phyloP scores from a whole-genome alignment of 2,113 vertebrate genomes.

The Ameiurus melas region DNA sequence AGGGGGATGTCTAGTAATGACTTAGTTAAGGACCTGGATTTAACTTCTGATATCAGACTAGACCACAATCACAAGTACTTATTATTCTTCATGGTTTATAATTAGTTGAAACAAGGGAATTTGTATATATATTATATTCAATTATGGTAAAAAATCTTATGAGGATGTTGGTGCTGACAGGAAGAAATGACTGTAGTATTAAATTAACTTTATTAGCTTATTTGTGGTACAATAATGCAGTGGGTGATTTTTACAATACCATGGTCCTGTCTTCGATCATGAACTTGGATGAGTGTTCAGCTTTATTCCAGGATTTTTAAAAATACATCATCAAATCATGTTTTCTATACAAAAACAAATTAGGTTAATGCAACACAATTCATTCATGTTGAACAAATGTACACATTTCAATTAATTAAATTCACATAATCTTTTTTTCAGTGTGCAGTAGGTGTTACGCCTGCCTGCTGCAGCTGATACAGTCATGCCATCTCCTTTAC shows the following conservation, averaged over 20 bases:
- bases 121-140: too few relatives aligned
- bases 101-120: not conserved
- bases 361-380: not conserved
- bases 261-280: not conserved
- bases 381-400: not conserved
- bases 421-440: not conserved
- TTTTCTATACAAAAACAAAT: not conserved
- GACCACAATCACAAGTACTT: not conserved
- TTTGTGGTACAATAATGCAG: not conserved
- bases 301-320: not conserved
- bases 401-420: not conserved
- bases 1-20: not conserved
- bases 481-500: not conserved
- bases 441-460: not conserved
- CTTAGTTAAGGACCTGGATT: not conserved
- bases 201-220: not conserved
- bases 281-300: not conserved
- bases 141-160: not conserved
- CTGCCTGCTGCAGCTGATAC: not conserved
- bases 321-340: not conserved
- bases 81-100: not conserved
- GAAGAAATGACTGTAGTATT: not conserved
- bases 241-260: not conserved
- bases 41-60: not conserved
- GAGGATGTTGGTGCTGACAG: not conserved